Evolutionary conservation across 2,797 vertebrate genomes (phyloP), one percentile per base, ranked within the genome.

Genomic region (Crocidura indochinensis): DNA sequence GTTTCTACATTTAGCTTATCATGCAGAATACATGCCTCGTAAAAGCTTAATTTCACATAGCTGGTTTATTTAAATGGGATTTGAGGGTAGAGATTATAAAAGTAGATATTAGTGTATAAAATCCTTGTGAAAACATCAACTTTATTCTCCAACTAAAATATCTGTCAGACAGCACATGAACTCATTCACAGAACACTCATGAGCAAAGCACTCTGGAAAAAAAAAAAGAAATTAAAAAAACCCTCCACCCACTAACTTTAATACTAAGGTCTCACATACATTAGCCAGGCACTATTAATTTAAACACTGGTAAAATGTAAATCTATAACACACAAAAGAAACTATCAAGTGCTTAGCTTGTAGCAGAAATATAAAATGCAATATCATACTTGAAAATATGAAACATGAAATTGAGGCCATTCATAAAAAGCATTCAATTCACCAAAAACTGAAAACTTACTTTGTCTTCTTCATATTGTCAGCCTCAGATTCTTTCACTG

Each of bases 401-500:
- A 90, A 92, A 93, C 95, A 83, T 71, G 95, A 95, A 91, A 92
- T 2, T 96, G 95, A 93, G 71, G 84, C 6, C 73, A 95, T 74
- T 90, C 56, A 96, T 82, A 7, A 87, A 88, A 91, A 29, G 15
- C 72, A 91, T 91, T 84, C 86, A 90, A 87, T 83, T 85, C 78
- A 81, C 90, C 76, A 84, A 86, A 53, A 12, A 80, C 87, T 80
- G 83, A 64, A 65, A 93, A 99, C 99, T 99, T 98, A 99, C 99
- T 99, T 98, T 95, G 97, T 88, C 96, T 98, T 99, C 97, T 99
- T 99, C 84, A 97, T 97, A 97, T 95, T 92, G 60, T 97, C 98
- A 86, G 96, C 97, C 94, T 99, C 99, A 60, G 98, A 96, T 95
- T 96, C 98, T 98, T 98, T 98, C 95, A 99, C 99, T 99, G 97